Evolutionary conservation across 2,797 vertebrate species (phyloP).

Genomic region (Limnodromus scolopaceus): DNA sequence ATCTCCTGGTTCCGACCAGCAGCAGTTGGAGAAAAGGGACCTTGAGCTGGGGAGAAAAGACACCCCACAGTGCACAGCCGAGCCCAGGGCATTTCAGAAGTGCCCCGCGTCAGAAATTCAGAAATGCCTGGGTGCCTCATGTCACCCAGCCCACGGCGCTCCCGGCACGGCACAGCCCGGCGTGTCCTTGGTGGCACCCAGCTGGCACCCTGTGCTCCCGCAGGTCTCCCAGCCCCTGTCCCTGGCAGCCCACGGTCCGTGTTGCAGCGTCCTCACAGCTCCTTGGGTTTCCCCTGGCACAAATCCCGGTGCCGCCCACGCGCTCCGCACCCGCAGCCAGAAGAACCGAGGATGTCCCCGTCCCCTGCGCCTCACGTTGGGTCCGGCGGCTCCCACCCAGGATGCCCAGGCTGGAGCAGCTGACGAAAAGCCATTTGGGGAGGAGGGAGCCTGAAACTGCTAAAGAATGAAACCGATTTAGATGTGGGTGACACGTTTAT

Average conservation of each 20-base stretch:
- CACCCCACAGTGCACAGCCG: fast-evolving
- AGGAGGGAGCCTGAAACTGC: not conserved
- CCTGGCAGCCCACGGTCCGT: fast-evolving
- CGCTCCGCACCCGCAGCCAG: fast-evolving
- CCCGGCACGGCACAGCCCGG: fast-evolving
- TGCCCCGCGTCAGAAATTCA: not conserved
- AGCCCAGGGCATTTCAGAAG: fast-evolving
- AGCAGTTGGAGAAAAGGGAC: not conserved
- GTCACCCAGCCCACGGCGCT: not conserved
- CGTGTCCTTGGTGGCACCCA: not conserved
- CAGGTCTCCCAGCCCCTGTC: not conserved
- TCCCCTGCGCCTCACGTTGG: fast-evolving
- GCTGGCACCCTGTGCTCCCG: not conserved
- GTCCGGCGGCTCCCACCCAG: fast-evolving
- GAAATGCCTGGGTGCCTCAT: not conserved
- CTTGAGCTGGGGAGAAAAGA: not conserved
- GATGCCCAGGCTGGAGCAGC: not conserved
- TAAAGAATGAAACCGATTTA: not conserved
- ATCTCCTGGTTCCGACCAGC: not conserved
- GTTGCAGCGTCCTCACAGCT: not conserved
- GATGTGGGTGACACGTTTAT: not conserved
- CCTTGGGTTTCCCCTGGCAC: not conserved
- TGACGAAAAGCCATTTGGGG: not conserved
- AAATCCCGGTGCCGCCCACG: fast-evolving
- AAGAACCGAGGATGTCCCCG: fast-evolving